Conservation (phyloP, 2,113 vertebrate species). For the Salvelinus namaycush region DNA sequence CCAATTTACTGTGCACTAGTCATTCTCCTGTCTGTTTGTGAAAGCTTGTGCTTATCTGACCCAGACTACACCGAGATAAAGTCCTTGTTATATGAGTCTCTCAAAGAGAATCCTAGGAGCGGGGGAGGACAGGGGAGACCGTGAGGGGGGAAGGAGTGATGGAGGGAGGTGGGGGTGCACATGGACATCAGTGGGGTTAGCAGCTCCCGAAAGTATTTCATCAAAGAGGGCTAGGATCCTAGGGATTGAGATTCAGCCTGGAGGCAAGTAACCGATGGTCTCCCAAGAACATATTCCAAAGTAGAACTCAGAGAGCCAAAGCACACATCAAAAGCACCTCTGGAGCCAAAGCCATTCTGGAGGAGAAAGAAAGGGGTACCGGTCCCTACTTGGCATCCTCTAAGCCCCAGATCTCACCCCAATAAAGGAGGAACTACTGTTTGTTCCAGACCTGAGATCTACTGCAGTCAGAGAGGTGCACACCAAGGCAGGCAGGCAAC, state of each 20-base stretch:
- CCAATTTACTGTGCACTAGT: too few relatives aligned
- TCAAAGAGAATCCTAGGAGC: slow-evolving; percentile 24
- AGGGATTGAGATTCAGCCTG: slow-evolving; percentile 80
- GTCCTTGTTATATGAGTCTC: slow-evolving; percentile 74
- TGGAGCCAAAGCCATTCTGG: slow-evolving; percentile 76
- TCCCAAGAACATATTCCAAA: slow-evolving; percentile 83
- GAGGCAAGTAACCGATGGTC: slow-evolving; percentile 78
- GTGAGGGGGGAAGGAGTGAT: slow-evolving; percentile 10
- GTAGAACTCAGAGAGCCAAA: slow-evolving; percentile 77
- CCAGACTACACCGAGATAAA: slow-evolving; percentile 69
- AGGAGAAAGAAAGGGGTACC: slow-evolving; percentile 73
- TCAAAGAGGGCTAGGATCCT: slow-evolving; percentile 79
- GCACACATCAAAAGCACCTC: slow-evolving; percentile 81
- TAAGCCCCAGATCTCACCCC: slow-evolving; percentile 78
- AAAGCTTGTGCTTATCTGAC: slow-evolving; percentile 67
- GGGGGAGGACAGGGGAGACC: slow-evolving; percentile 15
- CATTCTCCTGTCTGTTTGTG: slow-evolving; percentile 67
- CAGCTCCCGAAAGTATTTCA: slow-evolving; percentile 80
- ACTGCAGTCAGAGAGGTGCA: slow-evolving; percentile 53
- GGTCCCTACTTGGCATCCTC: slow-evolving; percentile 69
- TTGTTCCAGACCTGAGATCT: slow-evolving; percentile 69
- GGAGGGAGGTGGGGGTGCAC: slow-evolving; percentile 48
- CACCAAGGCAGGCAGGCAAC: background rate
- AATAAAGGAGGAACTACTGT: slow-evolving; percentile 78
- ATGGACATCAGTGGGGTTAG: slow-evolving; percentile 73